Percentiles rank a stretch among this genome's conserved stretches.
phyloP scores from a whole-genome alignment of 2,797 vertebrate genomes.

The Lepilemur ruficaudatus region DNA sequence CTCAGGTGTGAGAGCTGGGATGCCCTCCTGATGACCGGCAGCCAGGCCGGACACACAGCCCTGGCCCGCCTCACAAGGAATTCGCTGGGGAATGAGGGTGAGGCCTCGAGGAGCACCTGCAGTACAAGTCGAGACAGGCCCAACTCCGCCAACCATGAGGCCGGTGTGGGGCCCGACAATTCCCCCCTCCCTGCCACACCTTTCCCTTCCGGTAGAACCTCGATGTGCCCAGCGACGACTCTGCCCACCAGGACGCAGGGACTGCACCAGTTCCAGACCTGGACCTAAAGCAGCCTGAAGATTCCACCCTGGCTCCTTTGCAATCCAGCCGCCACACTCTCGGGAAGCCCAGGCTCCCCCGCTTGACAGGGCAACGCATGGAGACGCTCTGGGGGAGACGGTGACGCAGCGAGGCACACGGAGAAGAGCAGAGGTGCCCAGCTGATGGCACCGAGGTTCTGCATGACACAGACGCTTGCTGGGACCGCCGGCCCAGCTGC shows the following conservation, averaged over 20 bases:
- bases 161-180: accelerated
- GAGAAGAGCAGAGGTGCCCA: not conserved
- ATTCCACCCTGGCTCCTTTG: not conserved
- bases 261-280: not conserved
- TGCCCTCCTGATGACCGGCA: not conserved
- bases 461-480: accelerated
- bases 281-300: not conserved
- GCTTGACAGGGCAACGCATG: accelerated
- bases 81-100: not conserved
- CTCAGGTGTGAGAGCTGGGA: not conserved
- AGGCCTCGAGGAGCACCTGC: not conserved
- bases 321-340: accelerated
- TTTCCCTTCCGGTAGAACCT: not conserved
- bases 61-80: not conserved
- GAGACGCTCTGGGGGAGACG: not conserved
- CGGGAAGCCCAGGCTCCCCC: not conserved
- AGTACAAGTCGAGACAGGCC: accelerated
- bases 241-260: not conserved
- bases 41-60: not conserved
- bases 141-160: accelerated
- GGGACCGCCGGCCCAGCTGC: not conserved
- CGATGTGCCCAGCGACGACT: not conserved
- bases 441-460: not conserved
- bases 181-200: not conserved
- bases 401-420: accelerated